phyloP scores from a whole-genome alignment of 30 jellyfish, hydroid and myxozoan genomes.

The Hydractinia echinata region DNA sequence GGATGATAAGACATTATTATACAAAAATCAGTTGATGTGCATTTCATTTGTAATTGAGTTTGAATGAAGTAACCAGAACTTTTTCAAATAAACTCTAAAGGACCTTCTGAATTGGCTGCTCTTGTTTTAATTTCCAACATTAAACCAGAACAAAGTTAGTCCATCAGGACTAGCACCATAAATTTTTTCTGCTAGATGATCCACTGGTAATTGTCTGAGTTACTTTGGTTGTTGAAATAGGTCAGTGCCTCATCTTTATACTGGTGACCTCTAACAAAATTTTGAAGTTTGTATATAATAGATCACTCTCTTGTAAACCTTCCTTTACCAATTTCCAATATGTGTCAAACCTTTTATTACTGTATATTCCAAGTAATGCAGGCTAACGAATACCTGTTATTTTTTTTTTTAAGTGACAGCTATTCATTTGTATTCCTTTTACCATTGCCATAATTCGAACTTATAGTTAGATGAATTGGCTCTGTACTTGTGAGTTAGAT shows the following conservation, averaged over 20 bases:
- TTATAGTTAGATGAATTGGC: too few species aligned
- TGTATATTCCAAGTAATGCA: constrained; percentile 11
- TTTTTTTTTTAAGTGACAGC: not conserved
- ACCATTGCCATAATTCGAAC: not conserved
- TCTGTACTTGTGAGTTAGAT: too few species aligned
- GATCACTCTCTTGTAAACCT: too few species aligned
- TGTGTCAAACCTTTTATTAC: not conserved
- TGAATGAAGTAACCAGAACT: constrained; percentile 14
- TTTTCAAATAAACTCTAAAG: not conserved
- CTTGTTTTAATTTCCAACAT: not conserved
- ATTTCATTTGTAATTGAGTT: constrained; percentile 26
- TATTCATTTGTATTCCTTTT: not conserved
- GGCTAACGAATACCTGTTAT: constrained; percentile 15
- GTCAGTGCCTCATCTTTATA: constrained; percentile 11
- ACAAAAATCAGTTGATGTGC: not conserved
- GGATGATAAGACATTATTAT: not conserved
- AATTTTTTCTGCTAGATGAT: not conserved
- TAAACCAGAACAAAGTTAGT: not conserved
- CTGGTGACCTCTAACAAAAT: not conserved
- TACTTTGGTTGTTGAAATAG: constrained; percentile 9
- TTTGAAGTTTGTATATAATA: not conserved
- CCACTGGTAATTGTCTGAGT: constrained; percentile 10
- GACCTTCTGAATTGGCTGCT: not conserved
- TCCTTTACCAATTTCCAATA: too few species aligned
- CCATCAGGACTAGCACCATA: not conserved